Evolutionary conservation across 2,113 vertebrate genomes (phyloP).

Genomic region (Plectropomus leopardus): DNA sequence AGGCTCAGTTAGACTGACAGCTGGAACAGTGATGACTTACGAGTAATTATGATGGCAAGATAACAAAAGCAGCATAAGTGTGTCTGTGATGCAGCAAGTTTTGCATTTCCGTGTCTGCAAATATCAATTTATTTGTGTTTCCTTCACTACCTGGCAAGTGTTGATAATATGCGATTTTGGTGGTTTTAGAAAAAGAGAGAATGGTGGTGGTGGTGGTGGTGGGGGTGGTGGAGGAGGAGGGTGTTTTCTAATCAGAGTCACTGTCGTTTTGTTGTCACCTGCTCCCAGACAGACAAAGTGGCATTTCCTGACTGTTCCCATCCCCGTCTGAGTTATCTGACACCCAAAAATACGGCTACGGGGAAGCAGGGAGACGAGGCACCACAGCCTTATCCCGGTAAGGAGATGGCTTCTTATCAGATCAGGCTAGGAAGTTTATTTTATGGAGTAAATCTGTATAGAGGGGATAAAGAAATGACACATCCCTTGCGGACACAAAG

Average conservation of each 20-base stretch:
- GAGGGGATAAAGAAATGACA: slow-evolving; percentile 88
- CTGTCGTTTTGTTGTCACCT: slow-evolving; percentile 91
- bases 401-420: slow-evolving; percentile 86
- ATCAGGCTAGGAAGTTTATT: slow-evolving; percentile 85
- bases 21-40: slow-evolving; percentile 61
- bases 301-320: slow-evolving; percentile 85
- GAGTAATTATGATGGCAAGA: slow-evolving; percentile 72
- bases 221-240: slow-evolving; percentile 74
- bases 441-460: slow-evolving; percentile 87
- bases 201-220: slow-evolving; percentile 69
- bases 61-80: slow-evolving; percentile 44
- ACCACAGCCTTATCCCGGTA: slow-evolving; percentile 80
- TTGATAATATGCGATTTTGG: slow-evolving; percentile 69
- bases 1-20: slow-evolving; percentile 51
- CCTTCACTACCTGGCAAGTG: slow-evolving; percentile 43
- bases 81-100: slow-evolving; percentile 34
- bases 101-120: slow-evolving; percentile 33
- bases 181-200: slow-evolving; percentile 50
- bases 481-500: slow-evolving; percentile 85
- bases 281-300: slow-evolving; percentile 89
- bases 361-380: slow-evolving; percentile 76
- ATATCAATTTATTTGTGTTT: slow-evolving; percentile 63
- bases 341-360: slow-evolving; percentile 89
- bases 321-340: slow-evolving; percentile 89
- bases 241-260: slow-evolving; percentile 88